These are phyloP conservation scores for Chaetoderma sp. DNA, from an alignment of 2,888 invertebrate genomes.

Conservation along the genomic window DNA sequence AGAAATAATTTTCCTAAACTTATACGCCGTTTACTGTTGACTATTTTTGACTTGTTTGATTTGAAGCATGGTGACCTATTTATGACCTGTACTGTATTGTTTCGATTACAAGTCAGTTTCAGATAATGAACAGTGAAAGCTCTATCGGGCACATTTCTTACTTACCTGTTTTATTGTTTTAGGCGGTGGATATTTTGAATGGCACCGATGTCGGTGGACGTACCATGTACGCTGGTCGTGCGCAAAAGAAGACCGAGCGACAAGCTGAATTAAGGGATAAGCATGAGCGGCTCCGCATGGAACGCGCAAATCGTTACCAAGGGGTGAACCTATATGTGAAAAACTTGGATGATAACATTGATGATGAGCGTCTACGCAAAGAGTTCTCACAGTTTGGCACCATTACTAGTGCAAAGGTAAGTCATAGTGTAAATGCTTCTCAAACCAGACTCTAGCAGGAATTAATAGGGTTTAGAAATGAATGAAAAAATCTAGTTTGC, in stretches of 20 bases:
- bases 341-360: constrained; percentile 97
- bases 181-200: constrained; percentile 90
- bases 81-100: no score
- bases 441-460: no score
- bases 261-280: constrained; percentile 96
- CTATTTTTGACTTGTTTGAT: no score
- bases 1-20: no score
- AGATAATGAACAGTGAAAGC: no score
- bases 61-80: no score
- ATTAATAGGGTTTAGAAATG: no score
- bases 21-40: no score
- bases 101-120: no score
- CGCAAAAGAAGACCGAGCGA: constrained; percentile 99
- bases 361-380: constrained; percentile 94
- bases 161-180: not conserved
- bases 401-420: constrained; percentile 96
- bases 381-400: constrained; percentile 97
- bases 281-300: constrained; percentile 95
- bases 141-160: not conserved
- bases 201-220: constrained; percentile 75
- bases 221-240: constrained; percentile 91
- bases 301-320: constrained; percentile 83
- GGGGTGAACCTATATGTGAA: constrained; percentile 99
- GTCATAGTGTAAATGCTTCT: no score
- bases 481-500: no score